Evolutionary conservation across 2,888 invertebrate species (phyloP).

Genomic region (Meta bourneti): DNA sequence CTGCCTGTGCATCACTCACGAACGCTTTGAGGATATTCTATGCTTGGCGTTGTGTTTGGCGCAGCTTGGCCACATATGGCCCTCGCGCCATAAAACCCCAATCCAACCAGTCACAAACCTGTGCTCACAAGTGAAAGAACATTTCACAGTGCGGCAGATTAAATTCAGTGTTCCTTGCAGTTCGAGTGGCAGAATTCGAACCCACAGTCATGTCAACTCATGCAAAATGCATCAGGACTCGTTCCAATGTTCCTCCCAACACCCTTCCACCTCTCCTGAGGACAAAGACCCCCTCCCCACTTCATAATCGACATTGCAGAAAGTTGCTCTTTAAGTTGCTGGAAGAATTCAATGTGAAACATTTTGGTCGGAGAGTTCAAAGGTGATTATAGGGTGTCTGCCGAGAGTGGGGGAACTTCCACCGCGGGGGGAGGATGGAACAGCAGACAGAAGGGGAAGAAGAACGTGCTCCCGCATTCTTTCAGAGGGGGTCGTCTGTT

Average conservation of each 20-base stretch:
- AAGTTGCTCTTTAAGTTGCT: conserved; percentile 52
- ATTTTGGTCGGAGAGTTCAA: conserved; percentile 6
- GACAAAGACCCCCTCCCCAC: neutral
- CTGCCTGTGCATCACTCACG: too few species aligned
- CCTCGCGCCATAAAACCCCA: too few species aligned
- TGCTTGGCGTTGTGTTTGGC: too few species aligned
- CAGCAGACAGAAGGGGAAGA: neutral
- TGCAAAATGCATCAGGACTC: neutral
- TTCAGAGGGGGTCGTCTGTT: conserved; percentile 8
- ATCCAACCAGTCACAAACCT: too few species aligned
- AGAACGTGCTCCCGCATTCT: conserved; percentile 45
- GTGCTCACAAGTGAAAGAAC: too few species aligned
- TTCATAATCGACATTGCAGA: conserved; percentile 41
- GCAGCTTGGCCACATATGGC: too few species aligned
- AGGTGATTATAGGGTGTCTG: conserved; percentile 47
- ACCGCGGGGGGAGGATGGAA: neutral
- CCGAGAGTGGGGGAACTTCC: neutral
- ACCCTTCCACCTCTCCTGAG: neutral
- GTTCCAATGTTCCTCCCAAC: neutral
- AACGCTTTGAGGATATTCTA: too few species aligned
- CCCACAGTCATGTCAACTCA: too few species aligned
- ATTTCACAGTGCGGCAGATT: too few species aligned
- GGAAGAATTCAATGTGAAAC: conserved; percentile 50
- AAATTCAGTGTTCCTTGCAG: too few species aligned
- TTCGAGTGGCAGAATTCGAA: too few species aligned